These are phyloP conservation scores for Chrysolina haemoptera DNA, from an alignment of 2,888 invertebrate genomes.

Conservation along the genomic window DNA sequence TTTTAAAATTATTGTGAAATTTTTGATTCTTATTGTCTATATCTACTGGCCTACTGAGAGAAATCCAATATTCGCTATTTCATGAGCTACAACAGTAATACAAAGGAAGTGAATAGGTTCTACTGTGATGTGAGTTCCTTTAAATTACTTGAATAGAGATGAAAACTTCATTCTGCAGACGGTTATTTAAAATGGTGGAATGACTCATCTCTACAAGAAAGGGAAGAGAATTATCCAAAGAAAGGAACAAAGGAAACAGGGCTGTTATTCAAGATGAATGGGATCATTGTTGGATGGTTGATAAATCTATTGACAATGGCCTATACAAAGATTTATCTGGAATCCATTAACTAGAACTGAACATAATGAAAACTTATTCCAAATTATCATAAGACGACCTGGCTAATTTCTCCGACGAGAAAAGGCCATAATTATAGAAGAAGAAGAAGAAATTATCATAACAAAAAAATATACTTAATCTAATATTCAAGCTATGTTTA, in stretches of 20 bases:
- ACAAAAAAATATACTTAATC: too few relatives aligned
- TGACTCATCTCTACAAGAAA: background rate
- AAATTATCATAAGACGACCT: too few relatives aligned
- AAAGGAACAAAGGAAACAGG: background rate
- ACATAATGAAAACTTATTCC: too few relatives aligned
- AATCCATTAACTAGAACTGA: background rate
- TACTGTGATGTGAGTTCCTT: constrained; percentile 1
- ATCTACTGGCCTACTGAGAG: too few relatives aligned
- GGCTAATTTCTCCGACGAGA: too few relatives aligned
- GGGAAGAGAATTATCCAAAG: background rate
- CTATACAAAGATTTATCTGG: too few relatives aligned
- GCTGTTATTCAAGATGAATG: background rate
- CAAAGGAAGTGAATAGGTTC: background rate
- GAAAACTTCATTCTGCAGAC: constrained; percentile 8
- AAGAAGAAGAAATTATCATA: background rate
- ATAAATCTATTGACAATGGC: too few relatives aligned
- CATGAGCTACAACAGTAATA: constrained; percentile 11
- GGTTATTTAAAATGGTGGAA: background rate
- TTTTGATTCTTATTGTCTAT: too few relatives aligned
- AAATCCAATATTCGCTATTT: constrained; percentile 18
- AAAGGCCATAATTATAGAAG: too few relatives aligned
- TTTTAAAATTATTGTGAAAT: too few relatives aligned
- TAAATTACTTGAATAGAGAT: constrained; percentile 4
- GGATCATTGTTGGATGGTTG: background rate
- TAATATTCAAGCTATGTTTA: too few relatives aligned